These are phyloP conservation scores for Sus scrofa DNA, from an alignment of 2,113 vertebrate genomes.

Conservation along the genomic window T2T-Sscrofa CM000824.6:135892001-135892500, in stretches of 20 bases:
- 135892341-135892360: not conserved
- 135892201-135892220: not conserved
- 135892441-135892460: not conserved
- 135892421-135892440: not conserved
- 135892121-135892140: conserved; percentile 5
- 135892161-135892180: conserved; percentile 3
- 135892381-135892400: not conserved
- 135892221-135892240: not conserved
- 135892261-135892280: not conserved
- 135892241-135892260: not conserved
- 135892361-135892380: not conserved
- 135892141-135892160: conserved; percentile 1
- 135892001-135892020: not conserved
- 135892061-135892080: not conserved
- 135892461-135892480: not conserved
- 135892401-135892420: not conserved
- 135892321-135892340: not conserved
- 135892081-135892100: conserved; percentile 29
- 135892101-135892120: not conserved
- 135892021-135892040: conserved; percentile 29
- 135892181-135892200: not conserved
- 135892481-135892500: not conserved
- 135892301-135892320: not conserved
- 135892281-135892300: not conserved
- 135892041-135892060: conserved; percentile 51